Evolutionary conservation across 2,113 vertebrate species (phyloP).

Genomic region (Phalacrocorax pelagicus): DNA sequence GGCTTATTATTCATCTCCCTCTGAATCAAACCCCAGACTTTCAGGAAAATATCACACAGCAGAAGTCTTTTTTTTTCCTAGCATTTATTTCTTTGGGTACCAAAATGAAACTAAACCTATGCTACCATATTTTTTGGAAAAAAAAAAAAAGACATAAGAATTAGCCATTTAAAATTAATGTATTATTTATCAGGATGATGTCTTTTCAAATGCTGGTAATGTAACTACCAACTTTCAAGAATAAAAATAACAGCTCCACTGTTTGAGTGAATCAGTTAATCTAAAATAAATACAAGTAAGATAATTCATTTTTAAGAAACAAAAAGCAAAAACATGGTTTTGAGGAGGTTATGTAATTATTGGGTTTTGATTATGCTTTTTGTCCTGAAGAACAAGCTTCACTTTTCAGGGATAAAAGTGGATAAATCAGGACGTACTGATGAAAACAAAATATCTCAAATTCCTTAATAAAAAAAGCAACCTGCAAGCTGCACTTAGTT

Average conservation of each 20-base stretch:
- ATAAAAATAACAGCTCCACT: not conserved
- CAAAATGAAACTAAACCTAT: not conserved
- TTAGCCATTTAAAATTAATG: not conserved
- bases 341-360: not conserved
- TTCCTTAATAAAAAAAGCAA: not conserved
- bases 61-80: not conserved
- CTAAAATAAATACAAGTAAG: not conserved
- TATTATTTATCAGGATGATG: not conserved
- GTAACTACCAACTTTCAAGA: not conserved
- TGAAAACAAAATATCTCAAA: not conserved
- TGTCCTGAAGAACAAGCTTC: not conserved
- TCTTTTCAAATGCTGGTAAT: not conserved
- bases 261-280: not conserved
- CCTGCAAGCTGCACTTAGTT: not conserved
- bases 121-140: not conserved
- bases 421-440: not conserved
- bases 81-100: not conserved
- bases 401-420: not conserved
- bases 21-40: conserved; percentile 17
- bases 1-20: conserved; percentile 42
- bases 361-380: not conserved
- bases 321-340: not conserved
- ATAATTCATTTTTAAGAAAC: not conserved
- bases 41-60: not conserved
- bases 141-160: not conserved